Base-by-base conservation (phyloP, 1,140 invertebrate genomes). In the Acromyrmex charruanus region DNA sequence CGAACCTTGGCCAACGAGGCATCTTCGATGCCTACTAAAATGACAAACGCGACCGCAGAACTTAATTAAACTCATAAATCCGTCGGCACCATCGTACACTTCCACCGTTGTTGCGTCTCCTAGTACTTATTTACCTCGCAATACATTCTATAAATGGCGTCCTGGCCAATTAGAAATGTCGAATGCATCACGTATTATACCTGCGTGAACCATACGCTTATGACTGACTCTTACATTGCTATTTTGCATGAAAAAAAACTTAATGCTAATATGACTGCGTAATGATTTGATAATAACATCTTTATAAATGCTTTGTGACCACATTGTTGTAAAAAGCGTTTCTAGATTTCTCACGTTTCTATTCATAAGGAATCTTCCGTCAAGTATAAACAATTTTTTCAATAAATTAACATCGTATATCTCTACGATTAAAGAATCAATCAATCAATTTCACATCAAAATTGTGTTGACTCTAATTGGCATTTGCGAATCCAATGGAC, bases 41-140 rank as follows among this genome's bases (percentile, higher is more conserved):
- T 94, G 94, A 94, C 93, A 91, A 94, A 94, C 93, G 92, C 92
- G 92, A 94, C 94, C 94, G 92, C 94, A 94, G 90, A 93, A 94
- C 93, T 95, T 95, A 94, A 95, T 95, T 95, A 94, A 95, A 94
- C 93, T 92, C 94, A 93, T 94, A 94, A 94, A 93, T 93, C 92
- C 89, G 89, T 91, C 89, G 89, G 87, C 91, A 88, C 89, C 82
- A 53, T 90, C 82, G 77, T 87, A 84, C 89, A 87, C 90, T 81
- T 77, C 75, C 87, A 91, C 80, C 35, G 85, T 92, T 89, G 90
- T 91, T 89, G 87, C 90, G 88, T 92, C 86, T 88, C 74, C 77
- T 63, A 84, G 89, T 88, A 87, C 91, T 93, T 93, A 92, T 92
- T 93, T 91, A 91, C 89, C 87, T 87, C 87, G 69, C 68, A 59